These are phyloP conservation scores for Sphyrna mokarran DNA, from an alignment of 2,113 vertebrate species.

Conservation along the genomic window DNA sequence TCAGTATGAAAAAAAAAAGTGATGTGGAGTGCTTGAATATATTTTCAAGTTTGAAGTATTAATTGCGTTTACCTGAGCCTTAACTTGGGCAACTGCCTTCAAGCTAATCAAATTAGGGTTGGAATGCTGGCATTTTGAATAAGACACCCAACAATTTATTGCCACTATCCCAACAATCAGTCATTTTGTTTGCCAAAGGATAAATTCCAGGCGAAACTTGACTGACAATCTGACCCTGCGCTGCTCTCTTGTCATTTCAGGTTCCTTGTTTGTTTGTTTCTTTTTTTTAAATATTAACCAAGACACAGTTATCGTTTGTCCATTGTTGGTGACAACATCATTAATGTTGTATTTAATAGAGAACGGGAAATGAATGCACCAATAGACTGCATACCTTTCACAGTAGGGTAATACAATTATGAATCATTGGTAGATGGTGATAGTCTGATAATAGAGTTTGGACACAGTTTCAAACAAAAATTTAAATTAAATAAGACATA, in stretches of 20 bases:
- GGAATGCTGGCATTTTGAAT: background rate
- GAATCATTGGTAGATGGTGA: background rate
- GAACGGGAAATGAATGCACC: background rate
- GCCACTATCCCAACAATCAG: background rate
- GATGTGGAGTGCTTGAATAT: background rate
- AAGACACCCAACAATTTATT: background rate
- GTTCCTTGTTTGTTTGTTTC: background rate
- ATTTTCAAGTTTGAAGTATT: background rate
- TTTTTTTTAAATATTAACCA: background rate
- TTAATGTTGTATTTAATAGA: slow-evolving; percentile 5
- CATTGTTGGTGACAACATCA: background rate
- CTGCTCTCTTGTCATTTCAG: too few relatives aligned
- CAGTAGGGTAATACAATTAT: background rate
- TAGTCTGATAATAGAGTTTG: too few relatives aligned
- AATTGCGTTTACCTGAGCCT: too few relatives aligned
- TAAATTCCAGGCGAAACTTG: background rate
- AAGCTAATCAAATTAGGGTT: background rate
- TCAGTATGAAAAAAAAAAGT: background rate
- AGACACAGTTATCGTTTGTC: background rate
- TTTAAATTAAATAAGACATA: background rate
- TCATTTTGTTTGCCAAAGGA: background rate
- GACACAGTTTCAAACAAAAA: background rate
- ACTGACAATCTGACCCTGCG: background rate
- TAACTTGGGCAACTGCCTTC: background rate
- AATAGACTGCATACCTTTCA: background rate